Evolutionary conservation across 2,888 invertebrate genomes (phyloP).

Genomic region (Ypsolopha sequella): DNA sequence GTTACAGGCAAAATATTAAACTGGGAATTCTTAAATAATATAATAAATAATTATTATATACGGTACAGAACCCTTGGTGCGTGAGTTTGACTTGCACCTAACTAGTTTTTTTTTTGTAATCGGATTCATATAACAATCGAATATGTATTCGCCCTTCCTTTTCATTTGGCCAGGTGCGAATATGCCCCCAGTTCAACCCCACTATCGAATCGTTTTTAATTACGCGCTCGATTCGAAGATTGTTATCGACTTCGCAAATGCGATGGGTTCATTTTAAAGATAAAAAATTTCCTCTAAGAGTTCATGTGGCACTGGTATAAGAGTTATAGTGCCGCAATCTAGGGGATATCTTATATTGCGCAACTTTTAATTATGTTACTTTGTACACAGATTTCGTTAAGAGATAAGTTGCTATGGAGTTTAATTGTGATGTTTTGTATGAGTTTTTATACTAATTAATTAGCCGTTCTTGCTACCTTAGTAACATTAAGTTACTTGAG

Average conservation of each 20-base stretch:
- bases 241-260: slow-evolving; percentile 25
- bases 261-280: slow-evolving; percentile 11
- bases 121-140: not conserved
- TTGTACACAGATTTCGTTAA: not conserved
- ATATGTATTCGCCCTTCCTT: not conserved
- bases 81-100: no score
- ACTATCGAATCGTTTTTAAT: slow-evolving; percentile 15
- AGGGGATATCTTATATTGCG: no score
- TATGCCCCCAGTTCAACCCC: slow-evolving; percentile 8
- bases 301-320: no score
- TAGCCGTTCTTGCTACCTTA: not conserved
- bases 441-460: not conserved
- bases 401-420: not conserved
- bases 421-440: not conserved
- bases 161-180: slow-evolving; percentile 14
- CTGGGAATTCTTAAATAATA: no score
- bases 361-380: not conserved
- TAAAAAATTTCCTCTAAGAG: no score
- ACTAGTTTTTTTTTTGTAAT: not conserved
- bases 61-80: no score
- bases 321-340: no score
- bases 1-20: no score
- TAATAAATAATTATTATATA: no score
- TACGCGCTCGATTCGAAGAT: slow-evolving; percentile 20
- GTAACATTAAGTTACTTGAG: no score